Base-by-base conservation (phyloP, 2,113 vertebrate genomes). In the Ursus arctos region DNA sequence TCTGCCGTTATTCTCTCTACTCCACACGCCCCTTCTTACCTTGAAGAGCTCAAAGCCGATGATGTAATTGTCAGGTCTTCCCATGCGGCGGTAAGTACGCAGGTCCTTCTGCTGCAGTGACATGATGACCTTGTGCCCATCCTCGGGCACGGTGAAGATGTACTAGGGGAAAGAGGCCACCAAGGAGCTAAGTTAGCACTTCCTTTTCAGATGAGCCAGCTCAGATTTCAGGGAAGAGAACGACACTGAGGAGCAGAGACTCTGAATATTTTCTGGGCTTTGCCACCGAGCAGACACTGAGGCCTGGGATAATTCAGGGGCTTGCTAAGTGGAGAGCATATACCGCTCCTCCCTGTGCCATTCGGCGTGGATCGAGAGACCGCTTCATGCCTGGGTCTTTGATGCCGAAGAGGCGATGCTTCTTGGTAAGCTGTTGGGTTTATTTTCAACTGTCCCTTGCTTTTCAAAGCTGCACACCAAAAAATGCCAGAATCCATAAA, bases 71-170 rank as follows among this genome's bases (percentile, higher is more conserved):
- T 99, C 99, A 86, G 99, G 99, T 97, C 98, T 98, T 65, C 99
- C 99, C 51, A 97, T 97, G 57, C 97, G 98, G 98, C 98, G 99
- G 95, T 99, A 99, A 87, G 99, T 99, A 92, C 99, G 99, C 90
- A 98, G 98, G 98, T 99, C 99, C 94, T 98, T 99, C 97, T 99
- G 99, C 97, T 99, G 99, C 55, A 99, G 90, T 0, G 99, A 99
- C 97, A 99, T 98, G 71, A 99, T 92, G 16, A 99, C 99, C 94
- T 99, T 99, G 90, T 99, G 99, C 6, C 98, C 98, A 0, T 99
- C 99, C 97, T 99, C 99, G 55, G 98, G 99, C 1, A 99, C 97
- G 59, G 99, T 99, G 98, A 99, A 99, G 95, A 99, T 0, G 80
- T 99, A 99, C 99, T 99, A 98, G 65, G 55, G 47, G 47, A 94